Evolutionary conservation across 2,888 invertebrate species (phyloP).

Genomic region (Drosophila austrosaltans): DNA sequence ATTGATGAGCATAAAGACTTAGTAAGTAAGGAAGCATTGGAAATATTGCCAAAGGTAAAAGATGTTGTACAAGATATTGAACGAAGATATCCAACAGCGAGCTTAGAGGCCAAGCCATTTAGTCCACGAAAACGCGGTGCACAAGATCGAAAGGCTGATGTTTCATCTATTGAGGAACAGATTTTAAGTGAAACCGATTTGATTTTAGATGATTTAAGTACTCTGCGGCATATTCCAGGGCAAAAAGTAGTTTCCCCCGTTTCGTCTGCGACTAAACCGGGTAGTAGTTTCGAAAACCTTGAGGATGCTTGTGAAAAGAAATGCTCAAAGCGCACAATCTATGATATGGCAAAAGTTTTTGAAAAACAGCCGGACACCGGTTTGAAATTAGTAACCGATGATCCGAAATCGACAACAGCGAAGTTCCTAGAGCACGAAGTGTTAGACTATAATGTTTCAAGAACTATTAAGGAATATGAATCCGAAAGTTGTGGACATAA

Average conservation of each 20-base stretch:
- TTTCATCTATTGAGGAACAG: slow-evolving; percentile 64
- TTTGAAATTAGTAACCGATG: slow-evolving; percentile 11
- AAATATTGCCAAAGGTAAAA: slow-evolving; percentile 84
- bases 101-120: slow-evolving; percentile 65
- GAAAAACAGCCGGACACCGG: slow-evolving; percentile 34
- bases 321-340: slow-evolving; percentile 70
- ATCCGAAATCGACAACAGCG: slow-evolving; percentile 51
- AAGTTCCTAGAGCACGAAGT: slow-evolving; percentile 58
- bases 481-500: slow-evolving; percentile 33
- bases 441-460: slow-evolving; percentile 32
- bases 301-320: slow-evolving; percentile 77
- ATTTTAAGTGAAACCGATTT: slow-evolving; percentile 72
- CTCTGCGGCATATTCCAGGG: slow-evolving; percentile 14
- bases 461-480: slow-evolving; percentile 45
- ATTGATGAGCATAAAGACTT: slow-evolving; percentile 54
- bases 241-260: slow-evolving; percentile 51
- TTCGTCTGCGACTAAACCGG: slow-evolving; percentile 36
- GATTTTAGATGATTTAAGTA: slow-evolving; percentile 57
- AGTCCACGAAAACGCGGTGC: slow-evolving; percentile 78
- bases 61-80: slow-evolving; percentile 85
- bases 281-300: slow-evolving; percentile 45
- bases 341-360: slow-evolving; percentile 62
- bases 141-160: slow-evolving; percentile 49
- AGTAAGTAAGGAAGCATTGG: slow-evolving; percentile 52
- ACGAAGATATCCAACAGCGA: slow-evolving; percentile 81